Conservation (phyloP, 2,113 vertebrate genomes). For the Mesembrinibis cayennensis region DNA sequence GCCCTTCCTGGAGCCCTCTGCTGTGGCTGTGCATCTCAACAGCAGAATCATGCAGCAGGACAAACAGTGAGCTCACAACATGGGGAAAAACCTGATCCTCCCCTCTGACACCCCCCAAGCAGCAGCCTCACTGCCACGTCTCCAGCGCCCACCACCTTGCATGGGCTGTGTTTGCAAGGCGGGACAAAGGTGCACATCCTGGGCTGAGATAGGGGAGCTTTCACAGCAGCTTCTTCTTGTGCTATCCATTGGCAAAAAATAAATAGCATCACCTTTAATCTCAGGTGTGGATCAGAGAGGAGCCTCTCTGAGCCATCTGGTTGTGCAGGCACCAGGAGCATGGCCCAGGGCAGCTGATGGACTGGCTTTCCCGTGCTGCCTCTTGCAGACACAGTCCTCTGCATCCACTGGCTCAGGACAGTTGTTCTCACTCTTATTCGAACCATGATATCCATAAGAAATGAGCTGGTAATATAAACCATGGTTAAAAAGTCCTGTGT, state of each 20-base stretch:
- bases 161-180: neutral
- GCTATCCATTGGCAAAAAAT: too few relatives aligned
- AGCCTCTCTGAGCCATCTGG: rapidly evolving
- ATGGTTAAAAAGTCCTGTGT: rapidly evolving
- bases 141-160: too few relatives aligned
- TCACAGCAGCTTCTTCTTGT: neutral
- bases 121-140: neutral
- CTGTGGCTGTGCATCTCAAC: too few relatives aligned
- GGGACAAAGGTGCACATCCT: rapidly evolving
- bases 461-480: neutral
- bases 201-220: neutral
- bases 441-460: neutral
- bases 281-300: neutral
- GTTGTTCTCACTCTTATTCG: neutral
- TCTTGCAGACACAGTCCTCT: rapidly evolving
- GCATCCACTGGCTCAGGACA: neutral
- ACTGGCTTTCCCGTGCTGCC: rapidly evolving
- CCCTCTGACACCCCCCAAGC: too few relatives aligned
- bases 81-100: neutral
- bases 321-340: neutral
- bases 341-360: neutral
- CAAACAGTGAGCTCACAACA: rapidly evolving
- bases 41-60: neutral
- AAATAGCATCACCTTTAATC: neutral
- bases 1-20: neutral